Percentiles rank a stretch among this genome's conserved stretches.
These are phyloP conservation scores for Ptilodon capucinus DNA, from an alignment of 2,888 invertebrate species.

Conservation along the genomic window DNA sequence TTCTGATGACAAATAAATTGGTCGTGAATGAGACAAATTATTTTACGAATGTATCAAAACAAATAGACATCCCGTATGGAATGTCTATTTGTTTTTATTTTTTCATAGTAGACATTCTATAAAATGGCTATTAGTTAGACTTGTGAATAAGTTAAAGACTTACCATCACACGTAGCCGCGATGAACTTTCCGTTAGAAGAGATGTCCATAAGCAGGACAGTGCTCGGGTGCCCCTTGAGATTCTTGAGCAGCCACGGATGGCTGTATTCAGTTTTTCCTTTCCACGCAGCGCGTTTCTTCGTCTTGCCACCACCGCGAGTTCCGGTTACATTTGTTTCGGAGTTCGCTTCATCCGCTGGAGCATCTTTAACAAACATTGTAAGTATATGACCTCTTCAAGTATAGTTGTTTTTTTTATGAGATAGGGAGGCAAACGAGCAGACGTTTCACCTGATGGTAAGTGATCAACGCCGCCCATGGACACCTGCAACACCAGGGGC, in stretches of 20 bases:
- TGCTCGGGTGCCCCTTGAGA: constrained; percentile 91
- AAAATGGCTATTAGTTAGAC: constrained; percentile 14
- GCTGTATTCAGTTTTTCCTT: constrained; percentile 79
- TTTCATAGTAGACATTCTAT: constrained; percentile 13
- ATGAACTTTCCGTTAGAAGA: constrained; percentile 93
- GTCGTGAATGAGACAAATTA: constrained; percentile 11
- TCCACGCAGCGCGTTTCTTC: constrained; percentile 79
- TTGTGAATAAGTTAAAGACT: constrained; percentile 46
- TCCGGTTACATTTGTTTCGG: constrained; percentile 54
- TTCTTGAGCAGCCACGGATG: constrained; percentile 92
- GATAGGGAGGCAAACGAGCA: no score
- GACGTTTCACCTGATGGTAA: no score
- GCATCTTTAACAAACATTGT: constrained; percentile 32
- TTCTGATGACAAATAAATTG: background rate
- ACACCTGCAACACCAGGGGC: no score
- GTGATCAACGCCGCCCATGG: no score
- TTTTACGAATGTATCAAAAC: constrained; percentile 10
- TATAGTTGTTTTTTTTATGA: no score
- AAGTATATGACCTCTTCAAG: no score
- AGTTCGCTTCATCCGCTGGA: constrained; percentile 55
- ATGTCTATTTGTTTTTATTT: no score
- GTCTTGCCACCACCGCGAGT: constrained; percentile 64
- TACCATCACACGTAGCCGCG: constrained; percentile 93
- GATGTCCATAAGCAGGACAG: constrained; percentile 89
- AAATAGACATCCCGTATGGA: no score